phyloP scores from a whole-genome alignment of 1,140 invertebrate genomes.

The Drosophila burlai region DNA sequence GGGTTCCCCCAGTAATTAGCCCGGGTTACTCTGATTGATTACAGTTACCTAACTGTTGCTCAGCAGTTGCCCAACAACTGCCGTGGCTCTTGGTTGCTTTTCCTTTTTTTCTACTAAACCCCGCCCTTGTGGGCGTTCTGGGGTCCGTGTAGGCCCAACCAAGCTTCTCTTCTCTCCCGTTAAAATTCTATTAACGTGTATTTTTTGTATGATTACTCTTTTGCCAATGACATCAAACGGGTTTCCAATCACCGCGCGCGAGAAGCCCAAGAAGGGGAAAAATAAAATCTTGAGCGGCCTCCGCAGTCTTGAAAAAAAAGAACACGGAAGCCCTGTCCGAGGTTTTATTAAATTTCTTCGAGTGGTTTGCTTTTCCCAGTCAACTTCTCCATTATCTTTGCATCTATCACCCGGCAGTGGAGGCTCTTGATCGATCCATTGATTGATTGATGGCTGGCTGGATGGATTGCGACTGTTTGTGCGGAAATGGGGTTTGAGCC shows the following conservation, averaged over 20 bases:
- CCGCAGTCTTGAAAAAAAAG: constrained; percentile 19
- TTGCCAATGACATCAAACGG: constrained; percentile 63
- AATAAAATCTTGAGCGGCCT: constrained; percentile 9
- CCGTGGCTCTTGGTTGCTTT: background rate
- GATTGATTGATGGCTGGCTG: constrained; percentile 67
- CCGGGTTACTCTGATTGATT: constrained; percentile 67
- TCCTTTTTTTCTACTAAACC: constrained; percentile 41
- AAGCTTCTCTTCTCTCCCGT: constrained; percentile 34
- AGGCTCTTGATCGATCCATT: constrained; percentile 65
- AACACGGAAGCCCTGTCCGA: constrained; percentile 48
- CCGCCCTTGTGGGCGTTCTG: constrained; percentile 58
- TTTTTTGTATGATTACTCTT: constrained; percentile 52
- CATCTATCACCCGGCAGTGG: constrained; percentile 40
- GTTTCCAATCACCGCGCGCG: constrained; percentile 49
- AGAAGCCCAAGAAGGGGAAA: constrained; percentile 6
- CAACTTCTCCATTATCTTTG: constrained; percentile 51
- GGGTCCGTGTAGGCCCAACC: background rate
- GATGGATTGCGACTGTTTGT: constrained; percentile 47
- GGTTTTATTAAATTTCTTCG: constrained; percentile 66
- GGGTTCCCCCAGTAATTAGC: constrained; percentile 46
- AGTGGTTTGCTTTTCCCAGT: constrained; percentile 23
- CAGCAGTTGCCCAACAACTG: constrained; percentile 23
- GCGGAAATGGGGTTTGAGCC: constrained; percentile 55
- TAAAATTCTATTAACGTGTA: constrained; percentile 75
- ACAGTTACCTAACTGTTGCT: constrained; percentile 73